Percentiles rank a stretch among this genome's conserved stretches.
Conservation (phyloP, 2,113 vertebrate genomes). For the Ariopsis seemanni region DNA sequence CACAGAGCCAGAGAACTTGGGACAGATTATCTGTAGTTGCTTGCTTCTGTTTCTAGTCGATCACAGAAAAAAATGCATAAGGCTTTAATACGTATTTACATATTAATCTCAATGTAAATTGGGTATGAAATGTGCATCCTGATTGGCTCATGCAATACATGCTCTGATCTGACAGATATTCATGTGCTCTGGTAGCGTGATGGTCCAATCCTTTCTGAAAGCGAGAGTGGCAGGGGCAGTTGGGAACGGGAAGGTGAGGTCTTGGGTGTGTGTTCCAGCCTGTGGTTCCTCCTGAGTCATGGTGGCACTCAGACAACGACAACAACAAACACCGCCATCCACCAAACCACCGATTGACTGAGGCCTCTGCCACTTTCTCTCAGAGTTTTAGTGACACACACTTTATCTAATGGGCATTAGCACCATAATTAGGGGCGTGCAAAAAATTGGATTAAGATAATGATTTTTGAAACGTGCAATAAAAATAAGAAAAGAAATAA, state of each 20-base stretch:
- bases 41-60: not conserved
- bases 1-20: not conserved
- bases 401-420: not conserved
- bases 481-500: not conserved
- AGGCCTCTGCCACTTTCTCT: not conserved
- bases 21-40: not conserved
- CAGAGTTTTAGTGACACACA: not conserved
- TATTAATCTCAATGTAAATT: not conserved
- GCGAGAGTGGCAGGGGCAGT: conserved; percentile 38
- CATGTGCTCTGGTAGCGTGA: not conserved
- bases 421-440: not conserved
- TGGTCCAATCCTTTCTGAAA: conserved; percentile 48
- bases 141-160: not conserved
- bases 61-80: not conserved
- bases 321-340: not conserved
- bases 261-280: conserved; percentile 48
- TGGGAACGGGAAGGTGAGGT: conserved; percentile 51
- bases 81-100: not conserved
- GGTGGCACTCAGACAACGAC: conserved; percentile 12
- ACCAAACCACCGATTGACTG: conserved; percentile 15
- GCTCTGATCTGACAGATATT: not conserved
- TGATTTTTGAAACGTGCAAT: not conserved
- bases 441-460: not conserved
- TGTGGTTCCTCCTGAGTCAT: conserved; percentile 46
- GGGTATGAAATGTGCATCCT: not conserved